Evolutionary conservation across 2,888 invertebrate species (phyloP).

Genomic region (Chaetoderma sp.): DNA sequence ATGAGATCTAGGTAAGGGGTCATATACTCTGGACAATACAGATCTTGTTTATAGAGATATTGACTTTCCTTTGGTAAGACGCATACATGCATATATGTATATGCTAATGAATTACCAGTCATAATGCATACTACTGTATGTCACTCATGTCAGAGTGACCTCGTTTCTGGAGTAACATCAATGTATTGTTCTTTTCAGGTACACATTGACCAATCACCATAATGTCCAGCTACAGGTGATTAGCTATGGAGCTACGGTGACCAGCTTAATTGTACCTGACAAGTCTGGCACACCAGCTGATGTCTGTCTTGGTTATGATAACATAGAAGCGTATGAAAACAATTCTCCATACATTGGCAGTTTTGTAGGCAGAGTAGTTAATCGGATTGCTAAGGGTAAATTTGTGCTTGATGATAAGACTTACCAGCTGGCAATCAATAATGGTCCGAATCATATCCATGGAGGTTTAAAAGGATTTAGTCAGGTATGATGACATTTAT

Average conservation of each 20-base stretch:
- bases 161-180: too few relatives aligned
- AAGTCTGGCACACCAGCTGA: constrained; percentile 80
- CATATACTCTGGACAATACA: too few relatives aligned
- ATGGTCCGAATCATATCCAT: neutral
- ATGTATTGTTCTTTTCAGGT: too few relatives aligned
- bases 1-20: too few relatives aligned
- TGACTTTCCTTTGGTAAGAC: too few relatives aligned
- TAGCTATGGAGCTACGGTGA: constrained; percentile 87
- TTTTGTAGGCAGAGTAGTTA: constrained; percentile 88
- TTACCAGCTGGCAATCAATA: constrained; percentile 73
- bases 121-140: too few relatives aligned
- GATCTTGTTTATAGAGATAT: too few relatives aligned
- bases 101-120: too few relatives aligned
- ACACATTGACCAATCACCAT: constrained; percentile 78
- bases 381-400: constrained; percentile 78
- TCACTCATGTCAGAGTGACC: too few relatives aligned
- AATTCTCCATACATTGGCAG: constrained; percentile 84
- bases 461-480: neutral
- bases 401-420: constrained; percentile 78
- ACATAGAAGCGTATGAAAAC: constrained; percentile 74
- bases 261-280: constrained; percentile 81
- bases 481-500: too few relatives aligned
- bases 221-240: constrained; percentile 76
- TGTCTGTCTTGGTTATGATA: constrained; percentile 85
- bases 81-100: too few relatives aligned